Percentiles rank a stretch among this genome's conserved stretches.
Evolutionary conservation across 1,140 invertebrate genomes (phyloP).

Genomic region (Drosophila albomicans): DNA sequence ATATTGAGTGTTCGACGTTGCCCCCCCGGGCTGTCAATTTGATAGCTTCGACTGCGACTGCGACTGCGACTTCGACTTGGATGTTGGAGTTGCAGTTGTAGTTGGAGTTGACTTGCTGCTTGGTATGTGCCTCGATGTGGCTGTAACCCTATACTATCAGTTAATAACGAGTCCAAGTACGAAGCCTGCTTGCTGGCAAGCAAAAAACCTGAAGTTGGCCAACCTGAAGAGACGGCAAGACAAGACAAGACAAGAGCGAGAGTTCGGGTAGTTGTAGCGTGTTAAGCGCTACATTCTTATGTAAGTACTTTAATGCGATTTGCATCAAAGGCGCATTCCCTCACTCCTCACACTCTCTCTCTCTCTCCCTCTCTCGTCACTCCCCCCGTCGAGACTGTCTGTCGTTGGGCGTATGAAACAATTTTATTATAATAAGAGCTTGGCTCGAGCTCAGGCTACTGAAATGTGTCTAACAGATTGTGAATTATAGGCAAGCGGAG

Average conservation of each 20-base stretch:
- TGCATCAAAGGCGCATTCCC: conserved; percentile 46
- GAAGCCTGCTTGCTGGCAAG: not conserved
- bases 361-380: not conserved
- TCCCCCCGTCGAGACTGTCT: conserved; percentile 1
- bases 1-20: conserved; percentile 30
- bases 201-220: conserved; percentile 17
- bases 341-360: not conserved
- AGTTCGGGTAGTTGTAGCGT: conserved; percentile 17
- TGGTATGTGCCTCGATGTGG: conserved; percentile 7
- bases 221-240: not conserved
- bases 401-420: conserved; percentile 45
- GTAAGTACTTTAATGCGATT: conserved; percentile 50
- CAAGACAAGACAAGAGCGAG: not conserved
- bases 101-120: not conserved
- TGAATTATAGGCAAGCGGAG: conserved; percentile 16
- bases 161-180: conserved; percentile 18
- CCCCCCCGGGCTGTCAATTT: conserved; percentile 17
- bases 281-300: conserved; percentile 40
- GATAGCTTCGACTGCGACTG: conserved; percentile 14
- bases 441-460: conserved; percentile 30
- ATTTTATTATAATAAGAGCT: conserved; percentile 57
- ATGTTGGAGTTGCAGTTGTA: not conserved
- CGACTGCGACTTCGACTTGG: conserved; percentile 7
- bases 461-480: conserved; percentile 57
- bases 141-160: conserved; percentile 23